Evolutionary conservation across 1,140 invertebrate genomes (phyloP).

Genomic region (Calosoma granatense): DNA sequence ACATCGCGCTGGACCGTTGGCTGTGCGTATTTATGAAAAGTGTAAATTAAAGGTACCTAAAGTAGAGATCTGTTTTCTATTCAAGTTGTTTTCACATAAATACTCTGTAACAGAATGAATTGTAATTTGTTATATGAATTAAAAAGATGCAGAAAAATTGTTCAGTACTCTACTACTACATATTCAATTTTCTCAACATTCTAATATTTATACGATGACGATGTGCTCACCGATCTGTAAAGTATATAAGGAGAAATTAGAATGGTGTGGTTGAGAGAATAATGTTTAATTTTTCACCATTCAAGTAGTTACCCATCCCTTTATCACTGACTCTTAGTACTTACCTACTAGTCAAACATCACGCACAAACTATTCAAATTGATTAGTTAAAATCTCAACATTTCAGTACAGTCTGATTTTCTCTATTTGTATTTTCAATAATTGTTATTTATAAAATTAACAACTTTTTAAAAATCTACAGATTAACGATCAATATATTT

Average conservation of each 20-base stretch:
- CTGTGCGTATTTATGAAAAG: neutral
- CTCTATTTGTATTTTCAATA: too few species aligned
- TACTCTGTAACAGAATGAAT: constrained; percentile 31
- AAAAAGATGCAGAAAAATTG: constrained; percentile 27
- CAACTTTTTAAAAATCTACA: too few species aligned
- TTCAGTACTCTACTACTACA: neutral
- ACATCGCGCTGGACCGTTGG: neutral
- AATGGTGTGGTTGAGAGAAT: constrained; percentile 4
- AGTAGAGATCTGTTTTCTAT: neutral
- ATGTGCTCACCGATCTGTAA: neutral
- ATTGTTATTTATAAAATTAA: too few species aligned
- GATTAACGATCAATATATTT: too few species aligned
- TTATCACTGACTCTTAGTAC: too few species aligned
- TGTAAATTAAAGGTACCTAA: neutral
- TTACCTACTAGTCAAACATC: too few species aligned
- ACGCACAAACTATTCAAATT: too few species aligned
- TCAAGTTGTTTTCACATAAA: neutral
- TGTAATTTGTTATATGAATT: constrained; percentile 36
- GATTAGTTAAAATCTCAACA: too few species aligned
- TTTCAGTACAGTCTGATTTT: too few species aligned
- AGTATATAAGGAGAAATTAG: constrained; percentile 1
- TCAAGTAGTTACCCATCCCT: neutral
- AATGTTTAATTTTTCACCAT: neutral
- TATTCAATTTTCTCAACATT: constrained; percentile 5
- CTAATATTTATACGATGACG: neutral